Evolutionary conservation across 2,113 vertebrate genomes (phyloP), one percentile per base, ranked within the genome.

Genomic region (Motacilla alba): DNA sequence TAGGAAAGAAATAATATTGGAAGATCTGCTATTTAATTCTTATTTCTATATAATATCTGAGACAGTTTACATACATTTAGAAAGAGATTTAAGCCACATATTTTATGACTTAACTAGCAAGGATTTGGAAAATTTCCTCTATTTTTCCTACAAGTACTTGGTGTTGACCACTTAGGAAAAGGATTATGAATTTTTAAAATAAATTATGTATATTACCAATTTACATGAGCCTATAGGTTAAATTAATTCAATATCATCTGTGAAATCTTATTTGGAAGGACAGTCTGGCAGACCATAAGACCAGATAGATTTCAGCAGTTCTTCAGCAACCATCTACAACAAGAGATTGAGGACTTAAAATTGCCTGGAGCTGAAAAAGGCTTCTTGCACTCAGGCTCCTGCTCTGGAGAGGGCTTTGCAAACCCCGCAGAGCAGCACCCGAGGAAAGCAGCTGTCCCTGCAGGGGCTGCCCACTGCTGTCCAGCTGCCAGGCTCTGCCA

Each of bases 351-450:
- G 37, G 31, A 33, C 10, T 59, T 47, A 43, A 39, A 60, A 90
- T 82, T 31, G 16, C 43, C n/a, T 56, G 86, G 50, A 80, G 83
- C 16, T 79, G 17, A 80, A 10, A 31, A 56, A 73, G 53, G 1
- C 24, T 31, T 26, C 60, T 47, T 24, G 37, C 12, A 2, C 13
- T 67, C 17, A 26, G 15, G 37, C 35, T 93, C 16, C 28, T 0
- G 4, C 15, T 30, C 50, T 24, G 41, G 44, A 55, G 33, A 20
- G 28, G 10, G n/a, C 44, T 83, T 39, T 26, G 68, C 66, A 55
- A 8, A 7, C 11, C 47, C 56, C 1, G 19, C 44, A 11, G 21
- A 27, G 85, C 37, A 7, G 31, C 0, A 1, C 43, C 50, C 7
- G 9, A 2, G 41, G 37, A 19, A 37, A 67, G 43, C 68, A 56